phyloP scores from a whole-genome alignment of 2,113 vertebrate genomes.

The Callaeas wilsoni region DNA sequence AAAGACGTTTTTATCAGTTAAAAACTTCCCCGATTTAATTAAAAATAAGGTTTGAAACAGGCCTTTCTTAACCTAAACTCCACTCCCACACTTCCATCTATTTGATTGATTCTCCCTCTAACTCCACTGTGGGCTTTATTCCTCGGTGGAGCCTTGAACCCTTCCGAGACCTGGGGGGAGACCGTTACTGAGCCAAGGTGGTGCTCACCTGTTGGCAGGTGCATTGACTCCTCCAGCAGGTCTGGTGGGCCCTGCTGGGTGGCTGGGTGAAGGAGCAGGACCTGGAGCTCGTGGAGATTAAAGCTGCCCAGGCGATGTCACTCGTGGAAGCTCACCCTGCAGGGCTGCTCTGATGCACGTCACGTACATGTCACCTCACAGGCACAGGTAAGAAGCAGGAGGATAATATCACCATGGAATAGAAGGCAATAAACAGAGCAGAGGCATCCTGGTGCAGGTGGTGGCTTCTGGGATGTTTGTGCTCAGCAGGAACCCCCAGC shows the following conservation, averaged over 20 bases:
- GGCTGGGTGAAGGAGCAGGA: neutral
- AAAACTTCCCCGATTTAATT: constrained; percentile 57
- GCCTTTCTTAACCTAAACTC: neutral
- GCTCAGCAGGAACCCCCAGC: fast-evolving
- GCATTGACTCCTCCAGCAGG: neutral
- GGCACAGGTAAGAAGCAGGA: neutral
- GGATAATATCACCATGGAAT: fast-evolving
- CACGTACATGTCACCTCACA: neutral
- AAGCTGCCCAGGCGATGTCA: neutral
- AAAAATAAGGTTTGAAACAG: constrained; percentile 15
- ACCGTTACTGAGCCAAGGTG: neutral
- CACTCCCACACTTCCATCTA: neutral
- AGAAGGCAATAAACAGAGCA: neutral
- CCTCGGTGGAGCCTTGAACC: neutral
- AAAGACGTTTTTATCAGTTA: constrained; percentile 58
- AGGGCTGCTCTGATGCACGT: fast-evolving
- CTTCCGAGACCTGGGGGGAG: neutral
- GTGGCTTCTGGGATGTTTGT: fast-evolving
- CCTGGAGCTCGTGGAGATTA: neutral
- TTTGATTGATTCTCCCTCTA: neutral
- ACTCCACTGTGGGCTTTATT: neutral
- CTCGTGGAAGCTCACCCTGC: neutral
- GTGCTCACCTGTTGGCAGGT: neutral
- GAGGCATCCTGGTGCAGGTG: neutral
- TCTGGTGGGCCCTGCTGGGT: neutral